Evolutionary conservation across 2,888 invertebrate genomes (phyloP).

Genomic region (Colostygia pectinataria): DNA sequence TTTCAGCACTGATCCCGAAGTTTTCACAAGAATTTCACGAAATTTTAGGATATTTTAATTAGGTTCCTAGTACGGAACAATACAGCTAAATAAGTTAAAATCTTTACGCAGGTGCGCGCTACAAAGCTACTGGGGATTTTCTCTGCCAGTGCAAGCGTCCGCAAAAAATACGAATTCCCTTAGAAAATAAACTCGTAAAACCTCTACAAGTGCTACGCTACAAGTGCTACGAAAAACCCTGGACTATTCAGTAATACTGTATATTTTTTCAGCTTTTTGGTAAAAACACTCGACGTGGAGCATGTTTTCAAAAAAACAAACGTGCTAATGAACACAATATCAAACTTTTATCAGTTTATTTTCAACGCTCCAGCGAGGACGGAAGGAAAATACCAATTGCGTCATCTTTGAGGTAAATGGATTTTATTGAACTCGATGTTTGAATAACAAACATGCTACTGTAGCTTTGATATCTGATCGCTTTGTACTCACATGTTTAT

Average conservation of each 20-base stretch:
- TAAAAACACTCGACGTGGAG: neutral
- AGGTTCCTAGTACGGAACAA: conserved; percentile 32
- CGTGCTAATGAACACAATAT: neutral
- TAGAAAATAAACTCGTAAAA: conserved; percentile 6
- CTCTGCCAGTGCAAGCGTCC: neutral
- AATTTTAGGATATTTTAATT: conserved; percentile 31
- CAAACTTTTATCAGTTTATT: neutral
- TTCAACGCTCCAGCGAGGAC: neutral
- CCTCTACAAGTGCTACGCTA: neutral
- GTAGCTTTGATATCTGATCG: neutral
- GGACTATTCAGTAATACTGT: neutral
- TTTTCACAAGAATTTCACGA: conserved; percentile 26
- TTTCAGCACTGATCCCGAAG: conserved; percentile 31
- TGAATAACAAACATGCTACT: conserved; percentile 4
- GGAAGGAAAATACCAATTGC: neutral
- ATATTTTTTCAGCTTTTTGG: neutral
- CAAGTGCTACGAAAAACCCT: neutral
- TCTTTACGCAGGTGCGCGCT: conserved; percentile 27
- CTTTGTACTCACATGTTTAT: neutral
- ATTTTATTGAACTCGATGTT: conserved; percentile 7
- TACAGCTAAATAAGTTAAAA: conserved; percentile 26
- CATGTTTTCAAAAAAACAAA: conserved; percentile 5
- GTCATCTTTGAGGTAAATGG: neutral
- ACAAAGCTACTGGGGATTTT: conserved; percentile 8
- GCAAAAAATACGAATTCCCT: neutral